Percentiles rank a stretch among this genome's conserved stretches.
phyloP scores from a whole-genome alignment of 2,888 invertebrate genomes.

The Stenodera caucasica region DNA sequence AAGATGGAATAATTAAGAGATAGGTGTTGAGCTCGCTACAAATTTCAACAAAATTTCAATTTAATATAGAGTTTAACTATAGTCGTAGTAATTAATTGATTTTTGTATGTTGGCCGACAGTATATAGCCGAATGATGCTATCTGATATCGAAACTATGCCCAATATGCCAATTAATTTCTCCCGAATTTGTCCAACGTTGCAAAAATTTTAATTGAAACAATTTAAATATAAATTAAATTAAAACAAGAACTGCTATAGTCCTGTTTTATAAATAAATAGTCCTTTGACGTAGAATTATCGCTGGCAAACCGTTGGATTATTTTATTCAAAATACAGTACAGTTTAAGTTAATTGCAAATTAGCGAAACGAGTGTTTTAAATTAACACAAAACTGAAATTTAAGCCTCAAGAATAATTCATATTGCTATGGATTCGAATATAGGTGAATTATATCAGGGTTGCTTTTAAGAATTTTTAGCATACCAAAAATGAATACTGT shows the following conservation, averaged over 20 bases:
- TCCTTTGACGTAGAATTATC: conserved; percentile 9
- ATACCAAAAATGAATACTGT: conserved; percentile 16
- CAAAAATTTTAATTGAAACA: conserved; percentile 23
- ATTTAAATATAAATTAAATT: conserved; percentile 28
- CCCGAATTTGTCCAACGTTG: conserved; percentile 13
- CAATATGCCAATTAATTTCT: conserved; percentile 24
- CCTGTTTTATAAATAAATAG: conserved; percentile 25
- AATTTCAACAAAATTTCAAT: conserved; percentile 20
- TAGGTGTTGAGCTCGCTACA: not conserved
- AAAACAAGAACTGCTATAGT: conserved; percentile 19
- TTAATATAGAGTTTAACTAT: conserved; percentile 33
- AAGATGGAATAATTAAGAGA: no score
- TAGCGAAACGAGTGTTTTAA: conserved; percentile 17
- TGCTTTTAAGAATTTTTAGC: not conserved
- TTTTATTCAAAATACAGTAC: not conserved
- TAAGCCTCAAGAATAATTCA: conserved; percentile 2
- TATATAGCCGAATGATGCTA: conserved; percentile 3
- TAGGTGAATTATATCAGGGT: no score
- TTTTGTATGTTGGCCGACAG: conserved; percentile 17
- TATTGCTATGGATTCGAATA: conserved; percentile 10
- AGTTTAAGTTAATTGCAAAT: conserved; percentile 18
- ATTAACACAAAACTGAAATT: conserved; percentile 16
- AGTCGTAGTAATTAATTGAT: conserved; percentile 37
- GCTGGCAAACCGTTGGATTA: not conserved
- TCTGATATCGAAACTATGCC: conserved; percentile 18